Conservation (phyloP, 2,888 invertebrate species). For the Mystacides longicornis region DNA sequence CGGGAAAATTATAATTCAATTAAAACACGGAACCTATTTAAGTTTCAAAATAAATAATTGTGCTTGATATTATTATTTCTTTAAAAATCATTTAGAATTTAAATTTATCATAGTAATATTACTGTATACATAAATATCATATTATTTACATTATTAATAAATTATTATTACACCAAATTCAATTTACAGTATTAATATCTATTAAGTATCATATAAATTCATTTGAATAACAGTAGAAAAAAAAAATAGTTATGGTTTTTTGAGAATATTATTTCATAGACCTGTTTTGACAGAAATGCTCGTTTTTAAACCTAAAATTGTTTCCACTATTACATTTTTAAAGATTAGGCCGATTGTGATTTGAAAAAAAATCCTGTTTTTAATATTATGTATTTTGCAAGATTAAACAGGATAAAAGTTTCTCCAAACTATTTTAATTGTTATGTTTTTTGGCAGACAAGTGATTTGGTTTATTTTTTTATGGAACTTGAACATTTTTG, state of each 20-base stretch:
- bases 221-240: neutral
- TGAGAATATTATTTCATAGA: no score
- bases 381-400: no score
- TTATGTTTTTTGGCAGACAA: no score
- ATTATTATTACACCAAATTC: neutral
- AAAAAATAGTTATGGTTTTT: no score
- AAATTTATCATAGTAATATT: neutral
- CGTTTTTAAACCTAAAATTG: no score
- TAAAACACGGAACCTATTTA: neutral
- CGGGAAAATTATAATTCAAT: neutral
- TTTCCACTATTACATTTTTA: no score
- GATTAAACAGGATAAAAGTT: no score
- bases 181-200: neutral
- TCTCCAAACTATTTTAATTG: no score
- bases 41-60: neutral
- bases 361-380: neutral
- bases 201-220: neutral
- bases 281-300: no score
- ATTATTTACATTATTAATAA: neutral
- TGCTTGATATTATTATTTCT: conserved; percentile 7
- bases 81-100: conserved; percentile 10
- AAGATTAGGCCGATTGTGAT: neutral
- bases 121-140: neutral
- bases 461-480: no score
- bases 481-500: no score